Evolutionary conservation across 2,888 invertebrate genomes (phyloP).

Genomic region (Lepeophtheirus nordmannii): DNA sequence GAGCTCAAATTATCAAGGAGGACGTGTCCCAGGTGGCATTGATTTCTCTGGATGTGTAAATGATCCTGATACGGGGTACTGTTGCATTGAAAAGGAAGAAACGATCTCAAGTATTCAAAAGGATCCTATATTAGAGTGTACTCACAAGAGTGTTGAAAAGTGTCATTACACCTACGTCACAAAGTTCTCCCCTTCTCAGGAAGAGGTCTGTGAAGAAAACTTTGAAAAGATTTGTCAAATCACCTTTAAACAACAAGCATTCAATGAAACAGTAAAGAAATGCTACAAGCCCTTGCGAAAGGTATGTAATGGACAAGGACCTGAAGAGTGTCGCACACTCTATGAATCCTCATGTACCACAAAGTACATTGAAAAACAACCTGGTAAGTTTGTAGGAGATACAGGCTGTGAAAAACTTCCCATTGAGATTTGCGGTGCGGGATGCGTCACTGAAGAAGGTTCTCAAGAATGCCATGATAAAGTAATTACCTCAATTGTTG

Average conservation of each 20-base stretch:
- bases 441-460: slow-evolving; percentile 17
- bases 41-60: slow-evolving; percentile 5
- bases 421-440: not conserved
- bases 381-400: not conserved
- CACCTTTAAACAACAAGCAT: not conserved
- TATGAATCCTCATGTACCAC: not conserved
- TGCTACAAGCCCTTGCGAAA: not conserved
- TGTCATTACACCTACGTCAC: slow-evolving; percentile 10
- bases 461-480: slow-evolving; percentile 17
- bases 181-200: not conserved
- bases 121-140: slow-evolving; percentile 6
- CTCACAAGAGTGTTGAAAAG: not conserved
- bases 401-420: slow-evolving; percentile 8
- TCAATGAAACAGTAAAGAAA: not conserved
- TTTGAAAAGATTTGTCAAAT: slow-evolving; percentile 5
- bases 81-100: slow-evolving; percentile 1
- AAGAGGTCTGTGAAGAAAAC: slow-evolving; percentile 2
- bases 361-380: not conserved
- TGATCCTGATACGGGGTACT: not conserved
- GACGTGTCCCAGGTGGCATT: not conserved
- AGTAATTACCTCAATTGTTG: not conserved
- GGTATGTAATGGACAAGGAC: slow-evolving; percentile 1
- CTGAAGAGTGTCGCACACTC: not conserved
- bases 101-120: not conserved
- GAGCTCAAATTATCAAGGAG: no score